Evolutionary conservation across 2,797 vertebrate species (phyloP).

Genomic region (Phalloptychus januarius): DNA sequence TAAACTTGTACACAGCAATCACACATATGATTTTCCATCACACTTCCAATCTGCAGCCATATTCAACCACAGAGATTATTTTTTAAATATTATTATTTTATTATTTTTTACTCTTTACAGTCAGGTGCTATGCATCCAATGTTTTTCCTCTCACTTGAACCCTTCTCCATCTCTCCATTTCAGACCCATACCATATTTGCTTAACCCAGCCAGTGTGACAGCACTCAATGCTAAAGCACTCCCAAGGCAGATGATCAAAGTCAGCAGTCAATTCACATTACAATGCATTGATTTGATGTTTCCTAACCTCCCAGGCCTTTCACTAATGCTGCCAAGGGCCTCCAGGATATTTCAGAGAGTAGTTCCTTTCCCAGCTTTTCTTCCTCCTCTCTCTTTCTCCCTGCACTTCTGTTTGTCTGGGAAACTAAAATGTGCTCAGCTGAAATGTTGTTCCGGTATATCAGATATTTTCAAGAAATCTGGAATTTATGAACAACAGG

Average conservation of each 20-base stretch:
- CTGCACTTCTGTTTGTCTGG: slow-evolving; percentile 17
- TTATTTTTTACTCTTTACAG: slow-evolving; percentile 63
- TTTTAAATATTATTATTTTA: slow-evolving; percentile 5
- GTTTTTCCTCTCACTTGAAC: slow-evolving; percentile 54
- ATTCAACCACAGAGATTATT: slow-evolving; percentile 46
- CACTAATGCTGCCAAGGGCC: slow-evolving; percentile 80
- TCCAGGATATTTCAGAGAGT: slow-evolving; percentile 74
- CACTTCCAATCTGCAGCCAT: slow-evolving; percentile 46
- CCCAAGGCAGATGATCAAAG: slow-evolving; percentile 86
- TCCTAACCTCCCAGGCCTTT: slow-evolving; percentile 83
- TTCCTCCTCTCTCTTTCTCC: slow-evolving; percentile 10
- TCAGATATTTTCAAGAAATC: neutral
- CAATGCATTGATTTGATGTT: slow-evolving; percentile 85
- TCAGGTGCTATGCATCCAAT: slow-evolving; percentile 50
- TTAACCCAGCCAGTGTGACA: slow-evolving; percentile 82
- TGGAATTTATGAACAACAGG: slow-evolving; percentile 23
- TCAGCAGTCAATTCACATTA: slow-evolving; percentile 87
- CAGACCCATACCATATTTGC: slow-evolving; percentile 77
- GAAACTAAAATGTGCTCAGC: slow-evolving; percentile 43
- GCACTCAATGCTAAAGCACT: slow-evolving; percentile 84
- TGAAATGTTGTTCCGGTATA: slow-evolving; percentile 44
- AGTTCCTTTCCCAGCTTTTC: slow-evolving; percentile 52
- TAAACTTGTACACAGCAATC: neutral
- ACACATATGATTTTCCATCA: neutral
- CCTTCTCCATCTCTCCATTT: slow-evolving; percentile 64